Base-by-base conservation (phyloP, 2,113 vertebrate genomes). In the Panurus biarmicus region DNA sequence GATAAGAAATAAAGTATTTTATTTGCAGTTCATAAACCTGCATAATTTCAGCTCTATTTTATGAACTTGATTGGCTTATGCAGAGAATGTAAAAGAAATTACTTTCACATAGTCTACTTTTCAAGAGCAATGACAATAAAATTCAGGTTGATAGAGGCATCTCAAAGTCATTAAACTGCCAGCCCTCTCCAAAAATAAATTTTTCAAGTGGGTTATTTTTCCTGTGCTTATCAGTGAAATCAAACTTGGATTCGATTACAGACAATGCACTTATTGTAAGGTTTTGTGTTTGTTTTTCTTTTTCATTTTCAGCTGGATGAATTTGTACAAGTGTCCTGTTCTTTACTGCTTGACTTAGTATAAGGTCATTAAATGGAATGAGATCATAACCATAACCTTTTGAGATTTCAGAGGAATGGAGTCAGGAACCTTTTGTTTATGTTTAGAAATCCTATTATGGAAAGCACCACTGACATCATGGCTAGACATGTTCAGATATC, bases 261-360 rank as follows among this genome's bases (percentile, higher is more conserved):
- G 26, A 80, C 15, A 56, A 56, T 65, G 10, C 13, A 44, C 2
- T 69, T 86, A 26, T 5, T 1, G 2, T 9, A 4, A 4, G 1
- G 3, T 8, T 31, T 35, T 44, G 35, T 54, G n/a, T 3, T 51
- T 33, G 7, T 11, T 79, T 58, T 47, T 26, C 35, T 47, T 65
- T 56, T 73, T 45, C 1, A 45, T 85, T 92, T 90, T 86, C 64
- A 86, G 15, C 40, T 69, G 57, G 26, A 38, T 17, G 24, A 21
- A 2, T 62, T 82, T 79, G 88, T 69, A 64, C 12, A 38, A 60
- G 23, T 56, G 35, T 60, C 17, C 38, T 58, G 11, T 67, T 75
- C 18, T 85, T 94, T 88, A 47, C 45, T 75, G 10, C 7, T 26
- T 87, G n/a, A 70, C 8, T 75, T 78, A 75, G 11, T 75, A 18